A percentile compares a stretch with the other conserved stretches of the same genome.
Evolutionary conservation across 2,888 invertebrate species (phyloP).

Genomic region (Sphaerophoria rueppellii): DNA sequence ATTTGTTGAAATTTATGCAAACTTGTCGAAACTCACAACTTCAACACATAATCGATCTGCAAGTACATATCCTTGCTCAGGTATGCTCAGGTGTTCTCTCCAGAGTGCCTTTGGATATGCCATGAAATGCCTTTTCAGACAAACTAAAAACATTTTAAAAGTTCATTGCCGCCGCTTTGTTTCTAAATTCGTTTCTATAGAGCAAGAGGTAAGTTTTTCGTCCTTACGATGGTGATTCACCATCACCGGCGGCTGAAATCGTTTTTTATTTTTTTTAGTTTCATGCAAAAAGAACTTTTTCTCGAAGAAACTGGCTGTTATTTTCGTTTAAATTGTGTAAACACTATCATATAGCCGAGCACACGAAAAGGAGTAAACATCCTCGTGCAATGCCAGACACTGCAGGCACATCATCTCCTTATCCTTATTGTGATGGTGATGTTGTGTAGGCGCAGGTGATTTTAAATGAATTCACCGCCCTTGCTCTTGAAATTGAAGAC

Average conservation of each 20-base stretch:
- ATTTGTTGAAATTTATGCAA: constrained; percentile 48
- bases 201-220: neutral
- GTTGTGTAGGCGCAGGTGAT: constrained; percentile 64
- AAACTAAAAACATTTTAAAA: constrained; percentile 78
- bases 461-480: constrained; percentile 71
- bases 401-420: constrained; percentile 1
- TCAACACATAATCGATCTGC: constrained; percentile 48
- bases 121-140: constrained; percentile 34
- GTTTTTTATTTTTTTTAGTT: constrained; percentile 19
- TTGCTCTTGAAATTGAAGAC: constrained; percentile 71
- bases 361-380: constrained; percentile 50
- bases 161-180: constrained; percentile 80
- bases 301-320: constrained; percentile 22
- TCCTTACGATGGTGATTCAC: neutral
- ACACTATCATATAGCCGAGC: constrained; percentile 28
- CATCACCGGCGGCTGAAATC: constrained; percentile 19
- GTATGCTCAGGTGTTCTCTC: constrained; percentile 27
- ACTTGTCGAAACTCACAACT: constrained; percentile 31
- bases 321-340: constrained; percentile 72
- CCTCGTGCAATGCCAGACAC: constrained; percentile 39
- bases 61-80: constrained; percentile 52
- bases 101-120: neutral
- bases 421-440: constrained; percentile 34
- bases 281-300: constrained; percentile 4
- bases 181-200: constrained; percentile 43